These are phyloP conservation scores for Campylomormyrus numenius DNA, from an alignment of 2,113 vertebrate species.

Conservation along the genomic window DNA sequence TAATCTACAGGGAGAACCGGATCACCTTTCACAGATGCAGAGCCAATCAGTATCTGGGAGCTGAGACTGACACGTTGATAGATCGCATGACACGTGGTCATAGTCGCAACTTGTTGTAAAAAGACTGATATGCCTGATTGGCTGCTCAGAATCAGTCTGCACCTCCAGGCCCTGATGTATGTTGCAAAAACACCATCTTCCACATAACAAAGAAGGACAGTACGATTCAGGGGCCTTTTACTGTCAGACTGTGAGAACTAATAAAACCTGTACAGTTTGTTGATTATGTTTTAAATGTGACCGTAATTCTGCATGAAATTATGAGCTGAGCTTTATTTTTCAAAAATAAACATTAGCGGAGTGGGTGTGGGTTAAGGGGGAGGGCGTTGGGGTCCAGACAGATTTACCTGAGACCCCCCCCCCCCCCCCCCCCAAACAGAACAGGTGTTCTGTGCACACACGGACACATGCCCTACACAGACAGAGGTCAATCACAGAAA, in stretches of 20 bases:
- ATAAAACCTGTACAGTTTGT: slow-evolving; percentile 15
- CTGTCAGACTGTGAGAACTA: background rate
- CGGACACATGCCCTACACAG: background rate
- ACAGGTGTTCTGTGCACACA: background rate
- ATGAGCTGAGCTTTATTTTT: slow-evolving; percentile 37
- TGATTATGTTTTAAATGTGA: slow-evolving; percentile 31
- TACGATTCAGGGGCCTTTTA: background rate
- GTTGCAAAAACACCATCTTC: slow-evolving; percentile 18
- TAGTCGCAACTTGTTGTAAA: background rate
- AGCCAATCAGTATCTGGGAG: slow-evolving; percentile 25
- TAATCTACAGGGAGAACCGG: background rate
- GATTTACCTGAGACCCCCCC: slow-evolving; percentile 4
- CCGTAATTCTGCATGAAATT: slow-evolving; percentile 39
- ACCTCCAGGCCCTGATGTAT: slow-evolving; percentile 9
- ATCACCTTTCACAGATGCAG: slow-evolving; percentile 35
- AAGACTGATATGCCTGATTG: background rate
- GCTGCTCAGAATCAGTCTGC: background rate
- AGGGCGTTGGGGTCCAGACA: slow-evolving; percentile 29
- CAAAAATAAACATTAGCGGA: slow-evolving; percentile 30
- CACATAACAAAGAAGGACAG: slow-evolving; percentile 11
- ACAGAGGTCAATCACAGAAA: background rate
- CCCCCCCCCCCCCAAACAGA: background rate
- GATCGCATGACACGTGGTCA: background rate
- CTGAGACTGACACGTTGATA: slow-evolving; percentile 16
- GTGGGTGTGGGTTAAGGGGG: background rate